Evolutionary conservation across 2,797 vertebrate species (phyloP).

Genomic region (Fratercula arctica): DNA sequence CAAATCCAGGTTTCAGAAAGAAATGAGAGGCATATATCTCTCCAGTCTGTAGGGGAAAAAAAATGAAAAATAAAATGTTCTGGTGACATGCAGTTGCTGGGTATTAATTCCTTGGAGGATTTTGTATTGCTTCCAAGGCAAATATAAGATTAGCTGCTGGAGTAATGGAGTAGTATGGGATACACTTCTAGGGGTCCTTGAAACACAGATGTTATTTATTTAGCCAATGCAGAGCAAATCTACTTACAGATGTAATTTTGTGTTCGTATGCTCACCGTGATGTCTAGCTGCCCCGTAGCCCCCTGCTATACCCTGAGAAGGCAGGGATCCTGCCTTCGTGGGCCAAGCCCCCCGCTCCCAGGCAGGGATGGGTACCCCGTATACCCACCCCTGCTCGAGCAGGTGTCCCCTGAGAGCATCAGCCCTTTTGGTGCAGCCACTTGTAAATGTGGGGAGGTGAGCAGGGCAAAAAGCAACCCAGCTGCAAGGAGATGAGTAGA

Average conservation of each 20-base stretch:
- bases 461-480: background rate
- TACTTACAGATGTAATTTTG: conserved; percentile 5
- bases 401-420: background rate
- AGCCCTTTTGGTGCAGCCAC: background rate
- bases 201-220: conserved; percentile 49
- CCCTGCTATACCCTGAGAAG: background rate
- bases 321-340: background rate
- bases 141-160: conserved; percentile 31
- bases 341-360: background rate
- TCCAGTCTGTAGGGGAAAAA: background rate
- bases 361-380: background rate
- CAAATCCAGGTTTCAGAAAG: conserved; percentile 22
- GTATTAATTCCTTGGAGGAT: conserved; percentile 45
- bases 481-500: background rate
- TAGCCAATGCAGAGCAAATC: conserved; percentile 10
- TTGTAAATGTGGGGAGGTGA: background rate
- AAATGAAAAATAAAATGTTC: conserved; percentile 45
- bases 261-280: background rate
- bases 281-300: background rate
- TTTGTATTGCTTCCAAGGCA: conserved; percentile 46
- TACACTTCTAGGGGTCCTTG: background rate
- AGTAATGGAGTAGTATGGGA: background rate
- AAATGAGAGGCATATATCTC: background rate
- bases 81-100: conserved; percentile 27
- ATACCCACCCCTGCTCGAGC: background rate